Base-by-base conservation (phyloP, 2,888 invertebrate genomes). In the Carabus problematicus region DNA sequence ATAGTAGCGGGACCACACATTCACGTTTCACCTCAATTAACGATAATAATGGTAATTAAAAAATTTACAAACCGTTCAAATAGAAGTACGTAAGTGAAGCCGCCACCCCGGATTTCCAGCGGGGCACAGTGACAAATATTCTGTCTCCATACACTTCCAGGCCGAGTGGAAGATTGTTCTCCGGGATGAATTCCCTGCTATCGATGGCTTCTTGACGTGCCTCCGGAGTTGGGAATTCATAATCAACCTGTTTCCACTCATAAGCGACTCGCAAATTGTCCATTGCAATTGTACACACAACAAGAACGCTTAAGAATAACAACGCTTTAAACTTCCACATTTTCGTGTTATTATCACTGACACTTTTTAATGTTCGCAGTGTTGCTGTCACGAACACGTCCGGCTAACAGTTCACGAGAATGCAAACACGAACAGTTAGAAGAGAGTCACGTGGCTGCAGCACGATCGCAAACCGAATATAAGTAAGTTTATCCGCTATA, bases 211-310 rank as follows among this genome's bases (percentile, higher is more conserved):
- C 82, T 76, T 85, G 84, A 64, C 88, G 82, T 2, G 83, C 85
- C 7, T 85, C 85, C 0, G 84, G 81, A 41, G 77, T 84, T 2
- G 86, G 85, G 81, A 87, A 92, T 71, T 87, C 86, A 79, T 86
- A 92, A 78, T 91, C 91, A 59, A 92, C 81, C 79, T 88, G 87
- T 74, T 87, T 89, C 92, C 92, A 92, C 77, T 91, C 87, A 79
- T 88, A 91, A 59, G 86, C 84, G 58, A 91, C 88, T 73, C 86
- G 85, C 64, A 91, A 83, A 82, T 89, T 89, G 77, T 90, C 89
- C 83, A 88, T 89, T 73, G 85, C 83, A 12, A 55, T 54, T 49
- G 47, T 4, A 56, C 56, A 43, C 56, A 56, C 12, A 1, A 66
- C 58, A 19, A 49, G 9, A 52, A 16, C 14, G 19, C 29, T 29